Evolutionary conservation across 2,888 invertebrate species (phyloP), one percentile per base, ranked within the genome.

Genomic region (Amblyjoppa fuscipennis): DNA sequence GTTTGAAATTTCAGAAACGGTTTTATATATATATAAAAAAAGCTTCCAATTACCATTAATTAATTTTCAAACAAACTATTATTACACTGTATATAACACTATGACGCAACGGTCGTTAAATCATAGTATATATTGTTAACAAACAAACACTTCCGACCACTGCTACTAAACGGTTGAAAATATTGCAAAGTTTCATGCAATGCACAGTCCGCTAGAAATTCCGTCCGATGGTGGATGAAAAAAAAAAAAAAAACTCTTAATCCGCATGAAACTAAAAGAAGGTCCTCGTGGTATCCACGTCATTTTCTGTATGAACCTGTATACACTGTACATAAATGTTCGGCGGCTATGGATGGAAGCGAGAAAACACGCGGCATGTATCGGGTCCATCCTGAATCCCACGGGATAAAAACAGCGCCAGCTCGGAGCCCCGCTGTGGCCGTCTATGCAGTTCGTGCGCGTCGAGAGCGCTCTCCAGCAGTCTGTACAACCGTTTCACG

Each of bases 341-440:
- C 11, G 20, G 31, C 20, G 73, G 38, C 56, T 13, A 45, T 13
- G 73, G 73, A 73, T 59, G 38, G 38, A 73, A n/a, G 34, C 45
- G 45, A 45, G 45, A 45, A 34, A 73, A 73, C 73, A 56, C 38
- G 34, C 81, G 83, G 75, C 86, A 75, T 68, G 70, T 79, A 68
- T 64, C 66, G 53, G 80, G 88, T 90, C 78, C 87, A 87, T 85
- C 88, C 83, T 86, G 88, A 92, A 89, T 91, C 92, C 91, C 91
- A 87, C 84, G 91, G 92, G 92, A 93, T 93, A 92, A 93, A 92
- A 92, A 91, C 89, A 85, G 88, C 89, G 80, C 80, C 77, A 31
- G 73, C 82, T 81, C 78, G 64, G 51, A 69, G 64, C 61, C 59
- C 71, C 53, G 80, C n/a, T 86, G 86, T 69, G 64, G 74, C 59